A percentile compares a stretch with the other conserved stretches of the same genome.
These are phyloP conservation scores for Bothrops jararaca DNA, from an alignment of 2,113 vertebrate species.

Conservation along the genomic window DNA sequence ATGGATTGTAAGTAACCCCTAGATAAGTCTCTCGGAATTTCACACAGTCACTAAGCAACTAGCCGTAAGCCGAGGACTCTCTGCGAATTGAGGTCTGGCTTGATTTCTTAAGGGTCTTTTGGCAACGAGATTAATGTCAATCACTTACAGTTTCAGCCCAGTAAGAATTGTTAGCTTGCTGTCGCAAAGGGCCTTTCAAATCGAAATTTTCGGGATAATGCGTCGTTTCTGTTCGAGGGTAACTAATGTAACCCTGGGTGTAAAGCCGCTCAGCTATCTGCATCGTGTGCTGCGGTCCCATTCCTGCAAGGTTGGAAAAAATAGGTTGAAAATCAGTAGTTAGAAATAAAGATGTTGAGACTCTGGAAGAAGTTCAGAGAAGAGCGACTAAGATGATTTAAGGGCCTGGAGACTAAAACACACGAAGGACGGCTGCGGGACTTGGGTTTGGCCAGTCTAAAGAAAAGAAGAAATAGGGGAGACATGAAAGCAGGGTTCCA, in stretches of 20 bases:
- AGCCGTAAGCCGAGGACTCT: too few relatives aligned
- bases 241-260: slow-evolving; percentile 97
- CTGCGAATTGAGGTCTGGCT: not conserved
- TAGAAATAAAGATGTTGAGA: not conserved
- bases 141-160: slow-evolving; percentile 87
- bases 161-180: slow-evolving; percentile 84
- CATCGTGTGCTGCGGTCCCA: slow-evolving; percentile 95
- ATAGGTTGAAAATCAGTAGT: not conserved
- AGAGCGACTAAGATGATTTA: not conserved
- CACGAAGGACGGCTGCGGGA: too few relatives aligned
- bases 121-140: not conserved
- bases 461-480: too few relatives aligned
- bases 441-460: too few relatives aligned
- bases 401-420: not conserved
- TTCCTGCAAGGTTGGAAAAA: slow-evolving; percentile 69
- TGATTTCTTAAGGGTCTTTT: not conserved
- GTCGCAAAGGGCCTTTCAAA: slow-evolving; percentile 86
- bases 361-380: not conserved
- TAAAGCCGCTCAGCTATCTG: slow-evolving; percentile 95
- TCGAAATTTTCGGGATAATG: slow-evolving; percentile 97
- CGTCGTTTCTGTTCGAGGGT: slow-evolving; percentile 95
- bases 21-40: too few relatives aligned
- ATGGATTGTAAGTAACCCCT: too few relatives aligned
- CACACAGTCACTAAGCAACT: too few relatives aligned
- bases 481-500: too few relatives aligned